phyloP scores from a whole-genome alignment of 2,888 invertebrate genomes.

The Ctena decussata region DNA sequence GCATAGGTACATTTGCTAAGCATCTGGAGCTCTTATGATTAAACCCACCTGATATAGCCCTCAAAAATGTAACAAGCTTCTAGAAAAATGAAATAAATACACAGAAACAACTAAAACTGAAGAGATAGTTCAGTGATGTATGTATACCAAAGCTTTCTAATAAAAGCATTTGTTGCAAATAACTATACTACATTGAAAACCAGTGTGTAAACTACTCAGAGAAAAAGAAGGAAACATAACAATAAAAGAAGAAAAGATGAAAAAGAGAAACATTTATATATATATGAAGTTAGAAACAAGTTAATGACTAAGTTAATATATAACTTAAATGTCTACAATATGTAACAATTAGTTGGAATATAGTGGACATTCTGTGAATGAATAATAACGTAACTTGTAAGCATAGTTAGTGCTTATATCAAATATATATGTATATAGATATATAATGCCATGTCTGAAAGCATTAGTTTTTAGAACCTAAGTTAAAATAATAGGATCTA shows the following conservation, averaged over 20 bases:
- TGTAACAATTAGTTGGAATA: slow-evolving; percentile 6
- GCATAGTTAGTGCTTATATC: not conserved
- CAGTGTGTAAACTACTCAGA: not conserved
- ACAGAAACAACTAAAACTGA: not conserved
- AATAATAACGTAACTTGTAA: not conserved
- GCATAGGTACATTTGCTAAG: too few species aligned
- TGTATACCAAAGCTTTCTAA: not conserved
- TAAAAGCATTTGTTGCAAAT: not conserved
- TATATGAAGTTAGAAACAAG: not conserved
- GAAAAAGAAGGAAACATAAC: not conserved
- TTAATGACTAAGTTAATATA: not conserved
- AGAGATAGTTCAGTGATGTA: not conserved
- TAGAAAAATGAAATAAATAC: too few species aligned
- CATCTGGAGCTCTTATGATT: too few species aligned
- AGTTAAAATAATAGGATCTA: not conserved
- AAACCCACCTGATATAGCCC: too few species aligned
- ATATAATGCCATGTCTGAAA: not conserved
- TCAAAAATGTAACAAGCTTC: too few species aligned
- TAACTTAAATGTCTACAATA: slow-evolving; percentile 12
- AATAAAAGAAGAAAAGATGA: not conserved
- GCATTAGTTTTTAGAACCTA: slow-evolving; percentile 10
- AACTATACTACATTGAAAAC: not conserved
- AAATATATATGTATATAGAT: not conserved
- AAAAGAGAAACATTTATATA: not conserved
- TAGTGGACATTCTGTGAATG: slow-evolving; percentile 7